Base-by-base conservation (phyloP, 1,140 invertebrate species). In the Zaprionus davidi region DNA sequence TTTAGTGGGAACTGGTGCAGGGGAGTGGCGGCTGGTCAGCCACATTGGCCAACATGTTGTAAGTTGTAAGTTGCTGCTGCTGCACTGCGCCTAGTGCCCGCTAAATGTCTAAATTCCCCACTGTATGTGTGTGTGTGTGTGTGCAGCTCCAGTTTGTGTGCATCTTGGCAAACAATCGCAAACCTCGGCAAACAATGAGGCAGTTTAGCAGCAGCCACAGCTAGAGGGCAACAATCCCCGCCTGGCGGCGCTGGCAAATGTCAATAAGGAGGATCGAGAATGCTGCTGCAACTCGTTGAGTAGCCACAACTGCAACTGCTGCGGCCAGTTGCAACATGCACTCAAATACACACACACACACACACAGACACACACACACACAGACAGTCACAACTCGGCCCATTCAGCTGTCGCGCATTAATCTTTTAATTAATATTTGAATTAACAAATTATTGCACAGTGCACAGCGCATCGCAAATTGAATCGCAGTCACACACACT, bases 381-480 rank as follows among this genome's bases (percentile, higher is more conserved):
- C 7, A 3, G 31, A n/a, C 38, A 41, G 13, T 9, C 38, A 41
- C 38, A 46, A 2, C 41, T 44, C 41, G n/a, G 80, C 83, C 53
- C 69, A 72, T 62, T 53, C 65, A 69, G 20, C 66, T 71, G 68
- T 71, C 53, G 41, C 11, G 71, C 65, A 66, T 67, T 90, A 90
- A 90, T 90, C 81, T 88, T 90, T 88, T 90, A 85, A 90, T 90
- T 90, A 90, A 85, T 90, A 85, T 90, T 90, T 90, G 86, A 79
- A 73, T 82, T 90, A 75, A 71, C 78, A 81, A 86, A 87, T 82
- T 81, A 84, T 88, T 90, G 70, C 79, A 76, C 20, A 68, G 59
- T 63, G 68, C 64, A 34, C 64, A 34, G 57, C 55, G 75, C 78
- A 78, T 78, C 74, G 46, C 73, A 72, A 72, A 72, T 72, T 66